A percentile compares a stretch with the other conserved stretches of the same genome.
These are phyloP conservation scores for Plebejus melissa DNA, from an alignment of 2,888 invertebrate species.

Conservation along the genomic window DNA sequence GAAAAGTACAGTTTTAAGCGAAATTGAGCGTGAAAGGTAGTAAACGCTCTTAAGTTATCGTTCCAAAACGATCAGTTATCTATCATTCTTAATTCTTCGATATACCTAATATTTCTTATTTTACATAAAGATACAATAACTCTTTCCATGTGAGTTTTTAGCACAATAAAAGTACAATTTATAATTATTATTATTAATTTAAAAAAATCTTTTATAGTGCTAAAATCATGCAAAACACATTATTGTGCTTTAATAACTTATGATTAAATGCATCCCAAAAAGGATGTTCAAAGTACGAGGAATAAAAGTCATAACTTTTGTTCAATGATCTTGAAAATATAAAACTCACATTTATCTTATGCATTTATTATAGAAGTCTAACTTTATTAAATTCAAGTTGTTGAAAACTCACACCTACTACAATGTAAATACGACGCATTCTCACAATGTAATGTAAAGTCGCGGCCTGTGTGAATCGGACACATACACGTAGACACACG, in stretches of 20 bases:
- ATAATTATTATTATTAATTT: no score
- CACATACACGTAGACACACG: constrained; percentile 60
- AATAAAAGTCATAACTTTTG: no score
- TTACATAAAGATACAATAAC: background rate
- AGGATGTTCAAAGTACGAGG: no score
- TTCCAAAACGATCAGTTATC: background rate
- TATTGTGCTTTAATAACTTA: no score
- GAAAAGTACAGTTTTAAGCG: no score
- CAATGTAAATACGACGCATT: constrained; percentile 50
- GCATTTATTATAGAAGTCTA: no score
- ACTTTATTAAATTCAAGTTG: background rate
- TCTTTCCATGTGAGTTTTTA: background rate
- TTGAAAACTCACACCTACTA: background rate
- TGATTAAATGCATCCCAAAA: no score
- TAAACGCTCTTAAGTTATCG: background rate
- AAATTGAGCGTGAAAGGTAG: no score
- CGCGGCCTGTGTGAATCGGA: constrained; percentile 73
- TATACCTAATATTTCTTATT: background rate
- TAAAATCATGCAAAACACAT: no score
- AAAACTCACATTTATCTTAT: no score
- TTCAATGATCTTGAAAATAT: no score
- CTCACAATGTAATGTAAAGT: constrained; percentile 49
- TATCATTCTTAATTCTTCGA: background rate
- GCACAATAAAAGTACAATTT: background rate
- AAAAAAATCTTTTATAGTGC: no score